Conservation (phyloP, 1,140 invertebrate species). For the Watersipora subatra region DNA sequence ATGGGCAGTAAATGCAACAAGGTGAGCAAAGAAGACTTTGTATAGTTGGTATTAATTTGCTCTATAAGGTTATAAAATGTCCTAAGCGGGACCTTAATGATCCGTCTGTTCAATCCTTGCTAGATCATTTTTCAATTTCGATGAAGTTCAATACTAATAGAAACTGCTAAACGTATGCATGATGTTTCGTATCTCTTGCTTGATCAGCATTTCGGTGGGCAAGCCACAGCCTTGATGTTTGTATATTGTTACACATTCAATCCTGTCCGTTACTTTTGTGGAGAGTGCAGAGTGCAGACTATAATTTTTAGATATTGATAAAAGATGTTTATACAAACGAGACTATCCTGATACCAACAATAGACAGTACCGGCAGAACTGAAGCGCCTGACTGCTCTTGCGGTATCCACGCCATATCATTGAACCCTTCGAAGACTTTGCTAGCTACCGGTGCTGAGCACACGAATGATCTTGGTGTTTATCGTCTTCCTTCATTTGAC, state of each 20-base stretch:
- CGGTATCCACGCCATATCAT: slow-evolving; percentile 81
- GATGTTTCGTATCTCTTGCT: too few species aligned
- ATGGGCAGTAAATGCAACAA: slow-evolving; percentile 95
- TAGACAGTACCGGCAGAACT: slow-evolving; percentile 42
- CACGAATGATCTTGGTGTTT: slow-evolving; percentile 82
- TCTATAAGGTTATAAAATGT: neutral
- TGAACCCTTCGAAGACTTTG: slow-evolving; percentile 79
- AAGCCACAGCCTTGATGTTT: too few species aligned
- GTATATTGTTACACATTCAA: too few species aligned
- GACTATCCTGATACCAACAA: slow-evolving; percentile 63
- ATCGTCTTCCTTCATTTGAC: slow-evolving; percentile 78
- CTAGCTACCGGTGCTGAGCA: slow-evolving; percentile 82
- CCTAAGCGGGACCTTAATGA: neutral
- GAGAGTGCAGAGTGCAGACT: too few species aligned
- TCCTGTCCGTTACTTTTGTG: too few species aligned
- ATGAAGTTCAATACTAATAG: too few species aligned
- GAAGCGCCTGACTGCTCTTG: slow-evolving; percentile 40
- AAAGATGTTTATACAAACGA: slow-evolving; percentile 53
- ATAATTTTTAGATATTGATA: slow-evolving; percentile 55
- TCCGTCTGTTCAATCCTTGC: slow-evolving; percentile 22
- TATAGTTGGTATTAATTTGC: neutral
- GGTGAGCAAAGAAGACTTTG: too few species aligned
- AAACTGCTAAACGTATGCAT: too few species aligned
- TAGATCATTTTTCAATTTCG: too few species aligned
- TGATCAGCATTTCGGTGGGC: too few species aligned